Conservation (phyloP, 2,113 vertebrate genomes). For the Leiothrix lutea region DNA sequence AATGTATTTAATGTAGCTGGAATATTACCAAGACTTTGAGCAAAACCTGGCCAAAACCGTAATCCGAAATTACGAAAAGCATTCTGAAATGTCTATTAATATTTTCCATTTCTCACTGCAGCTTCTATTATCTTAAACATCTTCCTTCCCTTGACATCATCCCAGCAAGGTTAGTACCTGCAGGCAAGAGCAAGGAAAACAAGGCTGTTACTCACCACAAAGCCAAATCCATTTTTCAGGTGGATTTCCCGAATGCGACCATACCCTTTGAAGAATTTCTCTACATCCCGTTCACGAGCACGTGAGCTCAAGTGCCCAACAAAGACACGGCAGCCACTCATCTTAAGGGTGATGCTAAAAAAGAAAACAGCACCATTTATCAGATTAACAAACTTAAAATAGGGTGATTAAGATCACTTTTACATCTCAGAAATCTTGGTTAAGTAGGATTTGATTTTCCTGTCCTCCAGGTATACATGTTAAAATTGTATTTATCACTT, state of each 20-base stretch:
- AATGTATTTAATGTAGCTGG: not conserved
- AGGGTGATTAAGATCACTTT: not conserved
- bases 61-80: not conserved
- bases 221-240: constrained; percentile 91
- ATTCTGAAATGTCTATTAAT: not conserved
- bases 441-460: not conserved
- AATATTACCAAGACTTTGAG: not conserved
- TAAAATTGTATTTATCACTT: not conserved
- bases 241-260: constrained; percentile 90
- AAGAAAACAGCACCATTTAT: not conserved
- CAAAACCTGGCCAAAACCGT: not conserved
- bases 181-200: not conserved
- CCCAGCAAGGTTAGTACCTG: not conserved
- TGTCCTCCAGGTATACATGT: not conserved
- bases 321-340: constrained; percentile 91
- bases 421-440: not conserved
- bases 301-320: constrained; percentile 91
- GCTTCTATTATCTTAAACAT: not conserved
- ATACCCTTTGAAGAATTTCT: constrained; percentile 94
- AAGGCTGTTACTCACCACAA: constrained; percentile 81
- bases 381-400: not conserved
- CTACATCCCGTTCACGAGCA: constrained; percentile 88
- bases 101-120: not conserved
- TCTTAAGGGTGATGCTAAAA: constrained; percentile 57
- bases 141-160: not conserved